phyloP scores from a whole-genome alignment of 1,140 invertebrate species.

The Drosophila bocqueti region DNA sequence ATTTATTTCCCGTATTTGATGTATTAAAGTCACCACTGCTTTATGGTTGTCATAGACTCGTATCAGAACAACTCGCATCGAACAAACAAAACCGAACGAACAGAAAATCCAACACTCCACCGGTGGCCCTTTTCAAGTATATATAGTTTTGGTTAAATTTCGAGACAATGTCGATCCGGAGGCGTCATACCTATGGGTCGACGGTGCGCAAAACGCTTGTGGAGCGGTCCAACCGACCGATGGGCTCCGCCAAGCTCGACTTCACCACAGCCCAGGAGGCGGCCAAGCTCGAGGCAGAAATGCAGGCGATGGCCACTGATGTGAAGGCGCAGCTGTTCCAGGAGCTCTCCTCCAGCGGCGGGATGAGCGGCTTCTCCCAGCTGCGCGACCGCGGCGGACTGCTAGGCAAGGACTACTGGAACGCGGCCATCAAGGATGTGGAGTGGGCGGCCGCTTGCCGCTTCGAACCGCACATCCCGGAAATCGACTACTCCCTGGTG shows the following conservation, averaged over 20 bases:
- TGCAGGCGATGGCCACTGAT: slow-evolving; percentile 20
- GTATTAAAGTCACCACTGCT: background rate
- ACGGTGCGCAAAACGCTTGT: slow-evolving; percentile 25
- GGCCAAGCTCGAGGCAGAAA: slow-evolving; percentile 5
- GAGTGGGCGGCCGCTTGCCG: slow-evolving; percentile 57
- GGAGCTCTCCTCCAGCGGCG: slow-evolving; percentile 50
- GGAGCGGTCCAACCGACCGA: slow-evolving; percentile 30
- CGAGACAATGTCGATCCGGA: background rate
- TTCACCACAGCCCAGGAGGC: background rate
- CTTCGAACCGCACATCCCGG: slow-evolving; percentile 55
- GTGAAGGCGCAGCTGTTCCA: slow-evolving; percentile 28
- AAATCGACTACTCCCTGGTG: slow-evolving; percentile 72
- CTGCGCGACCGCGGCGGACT: slow-evolving; percentile 34
- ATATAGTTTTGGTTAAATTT: background rate
- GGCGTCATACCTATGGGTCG: slow-evolving; percentile 22
- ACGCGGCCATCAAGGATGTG: slow-evolving; percentile 64
- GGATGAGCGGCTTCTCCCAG: slow-evolving; percentile 48
- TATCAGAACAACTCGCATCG: slow-evolving; percentile 1
- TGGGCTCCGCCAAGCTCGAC: slow-evolving; percentile 23
- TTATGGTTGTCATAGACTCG: slow-evolving; percentile 38
- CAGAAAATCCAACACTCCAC: slow-evolving; percentile 14
- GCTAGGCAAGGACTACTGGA: slow-evolving; percentile 59
- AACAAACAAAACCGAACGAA: slow-evolving; percentile 31
- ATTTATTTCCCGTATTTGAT: background rate
- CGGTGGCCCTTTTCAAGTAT: background rate